A percentile compares a stretch with the other conserved stretches of the same genome.
Conservation (phyloP, 2,797 vertebrate genomes). For the Oophaga sylvatica region DNA sequence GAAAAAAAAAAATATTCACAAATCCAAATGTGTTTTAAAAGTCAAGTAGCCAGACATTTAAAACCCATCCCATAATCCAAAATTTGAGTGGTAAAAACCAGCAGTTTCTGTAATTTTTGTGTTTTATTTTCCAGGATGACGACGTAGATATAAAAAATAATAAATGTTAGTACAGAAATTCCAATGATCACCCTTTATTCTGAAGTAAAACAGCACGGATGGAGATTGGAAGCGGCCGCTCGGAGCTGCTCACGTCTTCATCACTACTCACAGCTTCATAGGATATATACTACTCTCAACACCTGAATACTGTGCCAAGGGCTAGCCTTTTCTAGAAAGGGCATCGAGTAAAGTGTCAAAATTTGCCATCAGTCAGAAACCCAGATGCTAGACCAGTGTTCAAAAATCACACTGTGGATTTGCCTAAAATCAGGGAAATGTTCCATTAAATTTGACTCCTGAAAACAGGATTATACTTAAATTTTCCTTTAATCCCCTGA, state of each 20-base stretch:
- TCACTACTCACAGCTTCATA: conserved; percentile 60
- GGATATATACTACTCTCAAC: conserved; percentile 54
- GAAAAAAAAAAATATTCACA: conserved; percentile 72
- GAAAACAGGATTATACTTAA: conserved; percentile 77
- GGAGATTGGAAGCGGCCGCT: conserved; percentile 67
- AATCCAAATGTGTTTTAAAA: conserved; percentile 74
- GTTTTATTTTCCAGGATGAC: conserved; percentile 69
- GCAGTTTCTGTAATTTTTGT: conserved; percentile 69
- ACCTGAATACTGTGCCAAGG: conserved; percentile 67
- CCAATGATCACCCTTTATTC: conserved; percentile 75
- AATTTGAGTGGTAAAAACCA: conserved; percentile 76
- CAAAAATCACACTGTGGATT: conserved; percentile 75
- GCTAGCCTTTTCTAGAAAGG: conserved; percentile 71
- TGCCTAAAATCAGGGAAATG: conserved; percentile 63
- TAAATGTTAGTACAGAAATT: conserved; percentile 66
- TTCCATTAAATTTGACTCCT: conserved; percentile 75
- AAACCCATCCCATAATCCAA: conserved; percentile 77
- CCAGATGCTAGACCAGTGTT: conserved; percentile 75
- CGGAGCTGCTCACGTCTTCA: conserved; percentile 69
- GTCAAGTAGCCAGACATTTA: conserved; percentile 78
- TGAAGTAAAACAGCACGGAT: conserved; percentile 70
- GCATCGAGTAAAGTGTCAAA: conserved; percentile 73
- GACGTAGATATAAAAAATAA: conserved; percentile 63
- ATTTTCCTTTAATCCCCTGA: conserved; percentile 85
- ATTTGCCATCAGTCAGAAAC: conserved; percentile 20